Percentiles rank a stretch among this genome's conserved stretches.
phyloP scores from a whole-genome alignment of 2,113 vertebrate species.

The Nerophis lumbriciformis region DNA sequence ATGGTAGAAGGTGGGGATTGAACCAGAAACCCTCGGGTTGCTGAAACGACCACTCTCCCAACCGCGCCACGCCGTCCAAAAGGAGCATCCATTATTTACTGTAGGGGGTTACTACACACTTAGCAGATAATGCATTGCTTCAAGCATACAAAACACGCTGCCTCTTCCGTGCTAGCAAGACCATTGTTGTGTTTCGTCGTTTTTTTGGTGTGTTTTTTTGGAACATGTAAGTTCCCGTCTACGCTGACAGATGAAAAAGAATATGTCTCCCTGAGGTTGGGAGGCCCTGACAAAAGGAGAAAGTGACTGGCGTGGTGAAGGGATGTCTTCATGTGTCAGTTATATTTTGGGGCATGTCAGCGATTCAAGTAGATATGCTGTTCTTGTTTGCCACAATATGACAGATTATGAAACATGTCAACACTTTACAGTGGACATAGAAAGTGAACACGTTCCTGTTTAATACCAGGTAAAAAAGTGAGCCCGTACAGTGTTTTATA shows the following conservation, averaged over 20 bases:
- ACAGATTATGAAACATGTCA: too few species aligned
- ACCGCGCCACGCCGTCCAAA: conserved; percentile 12
- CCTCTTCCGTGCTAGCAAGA: conserved; percentile 50
- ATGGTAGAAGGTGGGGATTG: too few species aligned
- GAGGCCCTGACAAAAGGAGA: conserved; percentile 38
- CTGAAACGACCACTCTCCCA: too few species aligned
- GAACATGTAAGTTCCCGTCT: conserved; percentile 65
- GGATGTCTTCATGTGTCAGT: conserved; percentile 35
- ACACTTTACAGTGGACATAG: too few species aligned
- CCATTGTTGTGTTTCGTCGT: conserved; percentile 62
- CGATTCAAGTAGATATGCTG: conserved; percentile 21
- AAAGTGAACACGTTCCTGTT: too few species aligned
- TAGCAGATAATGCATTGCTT: conserved; percentile 70
- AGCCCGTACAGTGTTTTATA: too few species aligned
- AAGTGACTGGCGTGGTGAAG: conserved; percentile 21
- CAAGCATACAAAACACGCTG: conserved; percentile 68
- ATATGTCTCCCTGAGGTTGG: conserved; percentile 62
- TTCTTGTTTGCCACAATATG: not conserved
- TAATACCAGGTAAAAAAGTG: too few species aligned
- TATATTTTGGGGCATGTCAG: conserved; percentile 24
- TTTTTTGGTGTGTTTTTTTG: conserved; percentile 13
- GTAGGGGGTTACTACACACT: conserved; percentile 64
- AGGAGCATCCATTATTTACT: conserved; percentile 69
- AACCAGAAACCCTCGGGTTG: too few species aligned
- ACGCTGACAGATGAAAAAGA: conserved; percentile 68